These are phyloP conservation scores for Phodopus roborovskii DNA, from an alignment of 2,113 vertebrate genomes.

Conservation along the genomic window DNA sequence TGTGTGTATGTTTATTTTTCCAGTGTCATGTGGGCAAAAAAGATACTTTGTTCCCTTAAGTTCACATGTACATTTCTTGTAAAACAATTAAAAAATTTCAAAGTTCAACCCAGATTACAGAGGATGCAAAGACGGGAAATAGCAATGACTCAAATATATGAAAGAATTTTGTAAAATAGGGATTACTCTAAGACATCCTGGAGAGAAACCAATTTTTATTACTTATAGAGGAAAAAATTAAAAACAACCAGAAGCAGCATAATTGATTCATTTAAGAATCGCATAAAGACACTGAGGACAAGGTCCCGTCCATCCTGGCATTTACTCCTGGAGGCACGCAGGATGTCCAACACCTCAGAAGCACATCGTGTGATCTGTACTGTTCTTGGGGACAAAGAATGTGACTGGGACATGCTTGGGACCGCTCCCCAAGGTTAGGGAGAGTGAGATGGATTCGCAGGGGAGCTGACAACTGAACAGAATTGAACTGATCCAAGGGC, in stretches of 20 bases:
- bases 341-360: no score
- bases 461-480: not conserved
- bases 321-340: not conserved
- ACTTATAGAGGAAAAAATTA: not conserved
- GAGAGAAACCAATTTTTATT: not conserved
- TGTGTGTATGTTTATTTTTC: not conserved
- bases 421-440: not conserved
- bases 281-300: not conserved
- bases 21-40: not conserved
- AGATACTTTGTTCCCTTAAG: not conserved
- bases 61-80: not conserved
- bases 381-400: not conserved
- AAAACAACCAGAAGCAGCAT: not conserved
- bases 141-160: not conserved
- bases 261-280: not conserved
- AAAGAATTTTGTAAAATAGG: not conserved
- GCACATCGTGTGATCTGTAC: fast-evolving
- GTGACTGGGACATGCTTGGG: no score
- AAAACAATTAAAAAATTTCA: not conserved
- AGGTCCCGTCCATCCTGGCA: not conserved
- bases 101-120: not conserved
- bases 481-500: not conserved
- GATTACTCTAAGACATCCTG: not conserved
- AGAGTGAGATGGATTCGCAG: not conserved
- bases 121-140: not conserved